A percentile compares a stretch with the other conserved stretches of the same genome.
Evolutionary conservation across 1,140 invertebrate genomes (phyloP).

Genomic region (Popillia japonica): DNA sequence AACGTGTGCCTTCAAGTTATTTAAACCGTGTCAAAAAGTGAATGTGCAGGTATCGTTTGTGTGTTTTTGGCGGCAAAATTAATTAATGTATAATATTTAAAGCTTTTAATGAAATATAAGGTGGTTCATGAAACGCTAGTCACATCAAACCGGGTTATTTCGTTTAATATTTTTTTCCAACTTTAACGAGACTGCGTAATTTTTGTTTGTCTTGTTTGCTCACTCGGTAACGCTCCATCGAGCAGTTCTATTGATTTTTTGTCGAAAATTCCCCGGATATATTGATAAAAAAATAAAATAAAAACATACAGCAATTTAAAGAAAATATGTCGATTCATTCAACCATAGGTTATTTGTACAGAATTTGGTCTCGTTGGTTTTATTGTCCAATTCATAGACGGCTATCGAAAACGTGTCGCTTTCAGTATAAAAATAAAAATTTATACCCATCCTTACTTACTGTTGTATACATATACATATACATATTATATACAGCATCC

Average conservation of each 20-base stretch:
- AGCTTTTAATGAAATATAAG: too few species aligned
- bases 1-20: not conserved
- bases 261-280: not conserved
- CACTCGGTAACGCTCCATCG: not conserved
- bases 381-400: conserved; percentile 12
- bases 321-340: conserved; percentile 31
- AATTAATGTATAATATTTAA: too few species aligned
- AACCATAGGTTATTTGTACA: conserved; percentile 27
- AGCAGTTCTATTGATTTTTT: conserved; percentile 24
- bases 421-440: conserved; percentile 27
- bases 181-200: conserved; percentile 10
- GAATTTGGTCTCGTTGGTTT: not conserved
- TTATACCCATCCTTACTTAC: not conserved
- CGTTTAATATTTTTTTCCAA: not conserved
- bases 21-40: not conserved
- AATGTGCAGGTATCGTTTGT: not conserved
- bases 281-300: not conserved
- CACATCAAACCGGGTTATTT: not conserved
- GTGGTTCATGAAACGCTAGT: not conserved
- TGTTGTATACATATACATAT: too few species aligned
- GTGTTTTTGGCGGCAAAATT: too few species aligned
- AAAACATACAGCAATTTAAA: conserved; percentile 23
- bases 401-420: not conserved
- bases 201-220: not conserved
- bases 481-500: not conserved